Base-by-base conservation (phyloP, 2,797 vertebrate genomes). In the Hipposideros larvatus region DNA sequence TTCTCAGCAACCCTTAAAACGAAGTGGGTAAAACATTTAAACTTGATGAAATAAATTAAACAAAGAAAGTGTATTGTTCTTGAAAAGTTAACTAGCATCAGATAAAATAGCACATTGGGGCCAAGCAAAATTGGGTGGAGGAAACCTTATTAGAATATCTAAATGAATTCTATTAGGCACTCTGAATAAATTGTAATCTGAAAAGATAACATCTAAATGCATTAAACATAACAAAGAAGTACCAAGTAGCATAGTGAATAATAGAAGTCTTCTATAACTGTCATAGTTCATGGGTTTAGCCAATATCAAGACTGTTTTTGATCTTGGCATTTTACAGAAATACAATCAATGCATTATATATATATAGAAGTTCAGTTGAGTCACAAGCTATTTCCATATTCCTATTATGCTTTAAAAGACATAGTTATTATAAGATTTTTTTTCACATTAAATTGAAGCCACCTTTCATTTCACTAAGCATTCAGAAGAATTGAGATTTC, bases 381-480 rank as follows among this genome's bases (percentile, higher is more conserved):
- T 87, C 93, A 87, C 41, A 87, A 65, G 78, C 65, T 66, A 84
- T 86, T 96, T 97, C 83, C 34, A 79, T 80, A 86, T 93, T 78
- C 94, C 70, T 87, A 48, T 91, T 91, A 84, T 31, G 24, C n/a
- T 79, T 86, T 89, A 91, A 75, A 51, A 96, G 46, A 95, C 51
- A 82, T 31, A 63, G 43, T 15, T 93, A 89, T 59, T 71, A 90
- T 87, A 59, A 53, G 11, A 87, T 31, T 93, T 93, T 93, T 93
- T 85, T 87, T 66, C 82, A 87, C 37, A 59, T 90, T 90, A 93
- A 98, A 96, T 98, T 97, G 95, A 89, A 98, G 85, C 61, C 95
- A 98, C 79, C 96, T 98, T 98, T 98, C 79, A 71, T 97, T 98
- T 97, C 92, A 95, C 85, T 68, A 96, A 97, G 94, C 73, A 92